Evolutionary conservation across 2,797 vertebrate genomes (phyloP).

Genomic region (Falco novaeseelandiae): DNA sequence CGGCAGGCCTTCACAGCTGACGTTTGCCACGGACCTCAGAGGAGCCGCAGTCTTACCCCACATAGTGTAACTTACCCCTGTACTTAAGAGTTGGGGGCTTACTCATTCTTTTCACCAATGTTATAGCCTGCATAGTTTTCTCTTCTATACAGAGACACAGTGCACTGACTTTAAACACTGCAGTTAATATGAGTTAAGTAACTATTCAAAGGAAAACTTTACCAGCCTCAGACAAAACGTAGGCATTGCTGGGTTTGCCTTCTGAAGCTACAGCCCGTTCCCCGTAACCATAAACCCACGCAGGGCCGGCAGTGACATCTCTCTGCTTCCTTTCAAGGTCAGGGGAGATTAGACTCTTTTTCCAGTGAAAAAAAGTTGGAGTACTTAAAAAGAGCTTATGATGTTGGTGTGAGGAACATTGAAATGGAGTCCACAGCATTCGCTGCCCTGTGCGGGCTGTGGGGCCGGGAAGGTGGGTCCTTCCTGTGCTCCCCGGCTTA

Average conservation of each 20-base stretch:
- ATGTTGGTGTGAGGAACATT: slow-evolving; percentile 84
- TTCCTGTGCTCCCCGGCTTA: rapidly evolving
- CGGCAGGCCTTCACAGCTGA: not conserved
- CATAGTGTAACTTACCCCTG: not conserved
- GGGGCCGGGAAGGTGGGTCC: slow-evolving; percentile 85
- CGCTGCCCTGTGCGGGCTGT: slow-evolving; percentile 86
- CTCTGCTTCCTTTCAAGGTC: slow-evolving; percentile 76
- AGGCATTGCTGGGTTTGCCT: not conserved
- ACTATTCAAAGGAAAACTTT: not conserved
- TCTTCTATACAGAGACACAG: not conserved
- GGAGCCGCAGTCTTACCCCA: not conserved
- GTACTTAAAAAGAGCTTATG: slow-evolving; percentile 85
- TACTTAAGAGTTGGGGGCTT: not conserved
- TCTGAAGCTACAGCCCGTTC: not conserved
- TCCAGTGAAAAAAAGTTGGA: slow-evolving; percentile 87
- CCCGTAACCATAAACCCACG: too few species aligned
- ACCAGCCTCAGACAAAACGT: rapidly evolving
- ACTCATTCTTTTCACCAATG: rapidly evolving
- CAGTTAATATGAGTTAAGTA: rapidly evolving
- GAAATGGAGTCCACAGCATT: slow-evolving; percentile 92
- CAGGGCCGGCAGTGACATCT: not conserved
- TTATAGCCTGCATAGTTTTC: rapidly evolving
- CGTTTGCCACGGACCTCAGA: rapidly evolving
- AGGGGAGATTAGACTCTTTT: slow-evolving; percentile 88
- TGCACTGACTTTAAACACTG: rapidly evolving